Conservation (phyloP, 2,113 vertebrate genomes). For the Lamprologus tigripictilis region DNA sequence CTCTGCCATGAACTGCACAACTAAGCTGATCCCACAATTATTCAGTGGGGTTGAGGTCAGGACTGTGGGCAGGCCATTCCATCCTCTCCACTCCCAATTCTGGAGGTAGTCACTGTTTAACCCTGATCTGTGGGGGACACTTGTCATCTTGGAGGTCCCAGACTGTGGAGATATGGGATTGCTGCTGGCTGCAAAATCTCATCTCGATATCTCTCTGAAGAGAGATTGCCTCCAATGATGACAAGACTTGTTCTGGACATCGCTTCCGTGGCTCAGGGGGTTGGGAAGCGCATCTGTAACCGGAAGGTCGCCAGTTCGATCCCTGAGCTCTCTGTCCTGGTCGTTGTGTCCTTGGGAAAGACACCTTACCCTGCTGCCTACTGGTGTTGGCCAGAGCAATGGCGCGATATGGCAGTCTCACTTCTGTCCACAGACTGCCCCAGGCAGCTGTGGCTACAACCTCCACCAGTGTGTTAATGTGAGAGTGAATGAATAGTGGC, state of each 20-base stretch:
- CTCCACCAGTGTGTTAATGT: too few relatives aligned
- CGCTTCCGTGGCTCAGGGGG: neutral
- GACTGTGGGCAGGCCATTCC: neutral
- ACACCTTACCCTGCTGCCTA: too few relatives aligned
- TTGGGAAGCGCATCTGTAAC: too few relatives aligned
- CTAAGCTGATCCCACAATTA: neutral
- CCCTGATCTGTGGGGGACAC: neutral
- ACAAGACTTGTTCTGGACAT: neutral
- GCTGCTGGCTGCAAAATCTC: neutral
- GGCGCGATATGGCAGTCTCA: too few relatives aligned
- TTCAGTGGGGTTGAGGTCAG: neutral
- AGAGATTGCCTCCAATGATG: neutral
- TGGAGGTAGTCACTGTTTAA: neutral
- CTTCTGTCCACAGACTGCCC: too few relatives aligned
- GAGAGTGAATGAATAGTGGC: too few relatives aligned
- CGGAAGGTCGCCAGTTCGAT: too few relatives aligned
- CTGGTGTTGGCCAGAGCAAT: too few relatives aligned
- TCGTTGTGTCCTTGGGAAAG: too few relatives aligned
- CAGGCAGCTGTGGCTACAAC: too few relatives aligned
- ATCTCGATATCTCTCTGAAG: neutral
- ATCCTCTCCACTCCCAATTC: neutral
- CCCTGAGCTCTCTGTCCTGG: too few relatives aligned
- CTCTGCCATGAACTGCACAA: neutral
- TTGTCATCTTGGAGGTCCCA: neutral
- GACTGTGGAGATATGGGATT: neutral